Evolutionary conservation across 2,797 vertebrate genomes (phyloP).

Genomic region (Atherinosoma microstoma): DNA sequence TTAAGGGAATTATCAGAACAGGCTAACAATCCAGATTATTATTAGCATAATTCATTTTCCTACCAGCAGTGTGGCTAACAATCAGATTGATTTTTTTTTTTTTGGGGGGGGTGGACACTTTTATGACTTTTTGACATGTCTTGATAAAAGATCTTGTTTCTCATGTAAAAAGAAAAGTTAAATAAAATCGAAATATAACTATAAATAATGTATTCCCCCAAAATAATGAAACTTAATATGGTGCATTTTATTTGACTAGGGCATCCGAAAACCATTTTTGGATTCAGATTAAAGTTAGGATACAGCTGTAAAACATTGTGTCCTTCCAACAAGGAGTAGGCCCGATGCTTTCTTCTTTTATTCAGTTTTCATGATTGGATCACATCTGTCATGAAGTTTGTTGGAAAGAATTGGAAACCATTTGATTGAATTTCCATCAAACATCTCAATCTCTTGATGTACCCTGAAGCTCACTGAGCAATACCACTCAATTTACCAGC

Average conservation of each 20-base stretch:
- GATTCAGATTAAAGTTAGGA: constrained; percentile 53
- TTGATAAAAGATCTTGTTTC: constrained; percentile 27
- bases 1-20: constrained; percentile 5
- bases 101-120: neutral
- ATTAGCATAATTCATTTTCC: neutral
- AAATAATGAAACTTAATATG: constrained; percentile 29
- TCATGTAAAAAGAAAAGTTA: constrained; percentile 15
- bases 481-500: constrained; percentile 27
- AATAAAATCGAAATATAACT: constrained; percentile 23
- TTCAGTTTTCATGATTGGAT: constrained; percentile 57
- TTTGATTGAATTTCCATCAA: constrained; percentile 64
- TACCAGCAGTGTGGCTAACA: neutral
- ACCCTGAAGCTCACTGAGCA: constrained; percentile 27
- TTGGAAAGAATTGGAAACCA: constrained; percentile 48
- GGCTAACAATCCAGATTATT: neutral
- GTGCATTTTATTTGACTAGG: constrained; percentile 33
- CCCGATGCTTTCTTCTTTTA: constrained; percentile 40
- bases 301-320: constrained; percentile 46
- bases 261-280: constrained; percentile 51
- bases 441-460: constrained; percentile 38
- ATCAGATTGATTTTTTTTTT: neutral
- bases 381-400: constrained; percentile 56
- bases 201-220: constrained; percentile 1
- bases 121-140: constrained; percentile 13
- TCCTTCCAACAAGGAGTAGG: constrained; percentile 37